Percentiles rank a stretch among this genome's conserved stretches.
Evolutionary conservation across 2,113 vertebrate species (phyloP).

Genomic region (Nycticryphes semicollaris): DNA sequence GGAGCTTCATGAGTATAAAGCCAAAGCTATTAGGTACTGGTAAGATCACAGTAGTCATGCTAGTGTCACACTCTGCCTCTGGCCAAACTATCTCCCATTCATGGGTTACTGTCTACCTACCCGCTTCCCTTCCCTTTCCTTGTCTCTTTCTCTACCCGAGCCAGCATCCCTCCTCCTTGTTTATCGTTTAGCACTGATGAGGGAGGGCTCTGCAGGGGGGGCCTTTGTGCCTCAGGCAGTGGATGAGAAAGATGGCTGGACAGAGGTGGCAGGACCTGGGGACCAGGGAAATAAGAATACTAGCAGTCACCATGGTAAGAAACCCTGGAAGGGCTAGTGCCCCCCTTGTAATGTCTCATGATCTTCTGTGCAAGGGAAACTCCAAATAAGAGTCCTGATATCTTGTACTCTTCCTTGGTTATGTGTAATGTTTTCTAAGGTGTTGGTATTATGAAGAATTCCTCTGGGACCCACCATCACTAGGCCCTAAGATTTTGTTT

Average conservation of each 20-base stretch:
- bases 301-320: background rate
- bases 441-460: background rate
- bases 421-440: background rate
- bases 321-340: background rate
- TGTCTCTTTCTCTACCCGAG: background rate
- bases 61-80: background rate
- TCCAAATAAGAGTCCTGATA: background rate
- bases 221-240: background rate
- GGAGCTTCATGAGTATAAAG: too few species aligned
- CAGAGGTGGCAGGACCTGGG: background rate
- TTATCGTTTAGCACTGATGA: background rate
- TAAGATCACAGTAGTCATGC: background rate
- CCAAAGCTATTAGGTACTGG: background rate
- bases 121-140: background rate
- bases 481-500: background rate
- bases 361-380: background rate
- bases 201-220: background rate
- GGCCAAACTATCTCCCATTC: background rate
- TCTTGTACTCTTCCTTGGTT: background rate
- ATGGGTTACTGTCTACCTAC: background rate
- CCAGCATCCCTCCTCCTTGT: background rate
- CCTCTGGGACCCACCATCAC: background rate
- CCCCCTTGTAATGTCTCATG: background rate
- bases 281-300: background rate
- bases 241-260: background rate